Base-by-base conservation (phyloP, 2,113 vertebrate genomes). In the Podarcis cretensis region DNA sequence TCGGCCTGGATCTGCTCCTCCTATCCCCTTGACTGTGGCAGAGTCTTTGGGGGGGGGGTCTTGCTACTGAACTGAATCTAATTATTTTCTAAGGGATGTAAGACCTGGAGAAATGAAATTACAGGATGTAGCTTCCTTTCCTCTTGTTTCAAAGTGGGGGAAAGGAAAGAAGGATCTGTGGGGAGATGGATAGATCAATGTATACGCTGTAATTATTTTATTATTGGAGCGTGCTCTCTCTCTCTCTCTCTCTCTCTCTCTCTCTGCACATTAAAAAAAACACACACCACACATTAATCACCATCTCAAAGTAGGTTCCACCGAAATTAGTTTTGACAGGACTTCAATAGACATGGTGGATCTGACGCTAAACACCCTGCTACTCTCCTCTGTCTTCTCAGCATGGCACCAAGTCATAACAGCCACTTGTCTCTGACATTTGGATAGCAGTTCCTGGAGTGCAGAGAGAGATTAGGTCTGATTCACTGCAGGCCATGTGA, bases 311-410 rank as follows among this genome's bases (percentile, higher is more conserved):
- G 92, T 92, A 94, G 93, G 94, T 94, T 91, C 90, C 92, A 91
- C 87, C 91, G 93, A 94, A 95, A 95, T 95, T 93, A 94, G 88
- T 85, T 80, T 40, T 94, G 94, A 94, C 94, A 93, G 93, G 90
- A 93, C 90, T 94, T 91, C 90, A 90, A 93, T 65, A 95, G 93
- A 94, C 90, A 59, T 87, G 78, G n/a, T 84, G 87, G 92, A 95
- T 96, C 93, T 89, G 90, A 93, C 94, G 92, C 91, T 73, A 94
- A 96, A 94, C 93, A 93, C 1, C 89, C 89, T 91, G 90, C 87
- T 93, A 92, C 93, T 91, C 90, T 95, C 86, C 92, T 94, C 94
- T 94, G 93, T 94, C 92, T 96, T 87, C 94, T 96, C 94, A 94
- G 90, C 89, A 93, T 93, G 95, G 96, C 57, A 43, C 8, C 85